Evolutionary conservation across 1,140 invertebrate genomes (phyloP).

Genomic region (Thaumatotibia leucotreta): DNA sequence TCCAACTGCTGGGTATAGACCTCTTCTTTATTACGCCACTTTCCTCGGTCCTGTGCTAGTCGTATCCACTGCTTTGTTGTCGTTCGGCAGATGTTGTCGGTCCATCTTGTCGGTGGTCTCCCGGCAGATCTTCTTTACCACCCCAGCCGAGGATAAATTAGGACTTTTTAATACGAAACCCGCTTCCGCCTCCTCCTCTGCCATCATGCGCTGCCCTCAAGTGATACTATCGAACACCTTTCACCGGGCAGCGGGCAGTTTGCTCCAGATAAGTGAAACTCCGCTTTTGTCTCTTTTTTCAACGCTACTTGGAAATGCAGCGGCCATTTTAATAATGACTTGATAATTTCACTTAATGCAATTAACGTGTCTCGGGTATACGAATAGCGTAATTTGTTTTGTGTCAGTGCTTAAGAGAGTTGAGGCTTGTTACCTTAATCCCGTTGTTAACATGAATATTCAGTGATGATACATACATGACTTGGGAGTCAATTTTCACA

Average conservation of each 20-base stretch:
- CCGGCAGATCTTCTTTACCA: too few species aligned
- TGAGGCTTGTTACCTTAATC: background rate
- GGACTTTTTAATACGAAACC: background rate
- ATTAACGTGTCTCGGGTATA: background rate
- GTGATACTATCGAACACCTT: slow-evolving; percentile 16
- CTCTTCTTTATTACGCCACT: too few species aligned
- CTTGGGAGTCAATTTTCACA: background rate
- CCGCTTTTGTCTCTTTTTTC: slow-evolving; percentile 19
- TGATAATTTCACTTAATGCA: slow-evolving; percentile 11
- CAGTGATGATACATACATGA: background rate
- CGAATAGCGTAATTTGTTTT: slow-evolving; percentile 9
- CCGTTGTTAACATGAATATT: background rate
- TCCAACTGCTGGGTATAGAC: too few species aligned
- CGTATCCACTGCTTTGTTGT: too few species aligned
- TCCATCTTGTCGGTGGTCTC: too few species aligned
- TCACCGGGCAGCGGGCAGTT: slow-evolving; percentile 20
- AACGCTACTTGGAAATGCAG: background rate
- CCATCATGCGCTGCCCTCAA: background rate
- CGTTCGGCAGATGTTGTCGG: too few species aligned
- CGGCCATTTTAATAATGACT: slow-evolving; percentile 10
- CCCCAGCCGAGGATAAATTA: too few species aligned
- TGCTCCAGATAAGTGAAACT: slow-evolving; percentile 25
- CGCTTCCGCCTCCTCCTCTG: background rate
- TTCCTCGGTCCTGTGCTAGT: too few species aligned
- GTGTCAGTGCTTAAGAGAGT: slow-evolving; percentile 1